Evolutionary conservation across 2,888 invertebrate genomes (phyloP).

Genomic region (Epirrhoe tristata): DNA sequence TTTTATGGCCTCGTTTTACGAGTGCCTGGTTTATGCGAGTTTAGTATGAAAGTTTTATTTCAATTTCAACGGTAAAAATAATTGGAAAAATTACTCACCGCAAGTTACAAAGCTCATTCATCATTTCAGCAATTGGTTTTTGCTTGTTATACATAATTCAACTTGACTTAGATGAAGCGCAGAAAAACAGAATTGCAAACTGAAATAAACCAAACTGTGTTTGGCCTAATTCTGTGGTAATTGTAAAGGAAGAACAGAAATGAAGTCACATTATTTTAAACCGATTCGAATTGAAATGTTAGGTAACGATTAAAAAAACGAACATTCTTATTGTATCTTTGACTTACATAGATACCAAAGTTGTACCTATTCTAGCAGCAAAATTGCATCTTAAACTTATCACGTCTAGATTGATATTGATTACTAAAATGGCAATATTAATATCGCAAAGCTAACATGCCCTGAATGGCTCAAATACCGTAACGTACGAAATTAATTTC

Average conservation of each 20-base stretch:
- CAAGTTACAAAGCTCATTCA: not conserved
- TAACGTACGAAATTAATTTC: conserved; percentile 42
- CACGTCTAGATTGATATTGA: conserved; percentile 46
- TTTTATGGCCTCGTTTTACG: conserved; percentile 52
- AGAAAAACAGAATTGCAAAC: no score
- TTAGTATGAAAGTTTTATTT: conserved; percentile 19
- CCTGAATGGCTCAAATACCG: conserved; percentile 46
- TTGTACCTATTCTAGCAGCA: no score
- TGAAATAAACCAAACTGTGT: no score
- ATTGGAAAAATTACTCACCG: conserved; percentile 16
- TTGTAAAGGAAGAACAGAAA: no score
- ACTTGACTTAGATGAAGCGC: not conserved
- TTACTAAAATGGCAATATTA: conserved; percentile 50
- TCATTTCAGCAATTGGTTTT: not conserved
- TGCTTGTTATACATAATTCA: not conserved
- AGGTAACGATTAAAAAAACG: no score
- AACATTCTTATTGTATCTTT: no score
- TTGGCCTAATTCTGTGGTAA: no score
- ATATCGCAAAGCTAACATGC: conserved; percentile 51
- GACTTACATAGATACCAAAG: no score
- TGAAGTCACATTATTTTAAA: no score
- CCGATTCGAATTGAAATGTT: no score
- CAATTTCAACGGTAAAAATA: conserved; percentile 21
- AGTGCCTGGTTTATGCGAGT: conserved; percentile 23
- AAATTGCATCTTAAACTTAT: conserved; percentile 35